phyloP scores from a whole-genome alignment of 2,888 invertebrate species.

The Harpagoxenus sublaevis region DNA sequence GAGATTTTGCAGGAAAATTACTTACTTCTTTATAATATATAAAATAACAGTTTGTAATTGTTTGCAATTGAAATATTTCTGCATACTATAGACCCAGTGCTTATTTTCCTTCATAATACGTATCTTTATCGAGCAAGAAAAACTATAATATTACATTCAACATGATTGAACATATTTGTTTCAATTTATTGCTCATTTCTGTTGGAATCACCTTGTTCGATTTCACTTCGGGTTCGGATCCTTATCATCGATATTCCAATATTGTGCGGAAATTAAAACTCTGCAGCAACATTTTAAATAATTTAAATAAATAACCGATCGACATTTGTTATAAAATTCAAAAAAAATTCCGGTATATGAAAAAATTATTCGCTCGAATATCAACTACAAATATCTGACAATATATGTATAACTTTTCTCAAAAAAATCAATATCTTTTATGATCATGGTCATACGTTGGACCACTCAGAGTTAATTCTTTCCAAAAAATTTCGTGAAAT shows the following conservation, averaged over 20 bases:
- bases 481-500: neutral
- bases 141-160: neutral
- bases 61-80: constrained; percentile 2
- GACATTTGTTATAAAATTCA: neutral
- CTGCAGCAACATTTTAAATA: constrained; percentile 8
- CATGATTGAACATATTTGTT: constrained; percentile 10
- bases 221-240: neutral
- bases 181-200: constrained; percentile 16
- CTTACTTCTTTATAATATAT: neutral
- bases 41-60: neutral
- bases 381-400: neutral
- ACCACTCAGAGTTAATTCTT: neutral
- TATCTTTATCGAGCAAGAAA: neutral
- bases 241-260: neutral
- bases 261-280: constrained; percentile 37
- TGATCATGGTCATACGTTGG: neutral
- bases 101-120: neutral
- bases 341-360: neutral
- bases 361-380: neutral
- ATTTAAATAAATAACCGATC: constrained; percentile 35
- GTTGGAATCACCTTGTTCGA: neutral
- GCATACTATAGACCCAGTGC: neutral
- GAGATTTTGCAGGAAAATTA: neutral
- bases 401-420: neutral
- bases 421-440: neutral